These are phyloP conservation scores for Daphoenositta chrysoptera DNA, from an alignment of 2,113 vertebrate species.

Conservation along the genomic window DNA sequence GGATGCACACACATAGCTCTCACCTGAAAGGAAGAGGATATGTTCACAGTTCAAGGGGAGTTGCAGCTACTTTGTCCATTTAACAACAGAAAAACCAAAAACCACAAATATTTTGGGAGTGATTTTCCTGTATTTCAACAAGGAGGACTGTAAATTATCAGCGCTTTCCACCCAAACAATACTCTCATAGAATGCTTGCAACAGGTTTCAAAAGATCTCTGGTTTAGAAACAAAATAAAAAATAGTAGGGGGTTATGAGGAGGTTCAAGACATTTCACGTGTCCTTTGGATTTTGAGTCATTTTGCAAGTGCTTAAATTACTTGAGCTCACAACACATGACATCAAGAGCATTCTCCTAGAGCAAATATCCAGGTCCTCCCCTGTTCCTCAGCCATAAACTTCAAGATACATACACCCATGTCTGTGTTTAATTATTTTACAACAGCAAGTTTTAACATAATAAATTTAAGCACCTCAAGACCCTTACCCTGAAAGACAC, in stretches of 20 bases:
- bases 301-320: neutral
- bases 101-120: neutral
- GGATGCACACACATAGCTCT: constrained; percentile 97
- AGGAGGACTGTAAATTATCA: neutral
- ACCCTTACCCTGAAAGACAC: neutral
- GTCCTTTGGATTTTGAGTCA: neutral
- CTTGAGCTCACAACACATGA: neutral
- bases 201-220: neutral
- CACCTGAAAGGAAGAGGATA: constrained; percentile 75
- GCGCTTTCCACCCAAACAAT: neutral
- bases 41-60: neutral
- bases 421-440: neutral
- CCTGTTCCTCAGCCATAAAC: neutral
- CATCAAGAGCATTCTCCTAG: neutral
- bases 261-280: neutral
- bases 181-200: neutral
- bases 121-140: neutral
- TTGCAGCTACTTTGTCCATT: neutral
- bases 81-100: neutral
- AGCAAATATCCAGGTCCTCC: neutral
- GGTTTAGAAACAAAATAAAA: neutral
- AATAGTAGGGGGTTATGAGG: neutral
- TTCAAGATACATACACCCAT: neutral
- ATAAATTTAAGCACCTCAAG: neutral
- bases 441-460: neutral